Base-by-base conservation (phyloP, 2,113 vertebrate species). In the Antechinus flavipes region DNA sequence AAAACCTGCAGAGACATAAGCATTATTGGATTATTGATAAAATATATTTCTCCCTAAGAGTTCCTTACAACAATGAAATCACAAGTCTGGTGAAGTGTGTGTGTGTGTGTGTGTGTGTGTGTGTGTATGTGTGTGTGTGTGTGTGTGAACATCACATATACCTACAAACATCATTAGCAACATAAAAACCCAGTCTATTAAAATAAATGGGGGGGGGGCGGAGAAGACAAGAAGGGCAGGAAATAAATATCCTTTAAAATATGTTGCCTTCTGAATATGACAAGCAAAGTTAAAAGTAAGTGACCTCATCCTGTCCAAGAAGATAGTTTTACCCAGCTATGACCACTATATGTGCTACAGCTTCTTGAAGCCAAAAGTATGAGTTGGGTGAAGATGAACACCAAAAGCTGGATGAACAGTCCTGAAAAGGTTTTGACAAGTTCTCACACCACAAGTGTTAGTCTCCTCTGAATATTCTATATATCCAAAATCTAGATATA, bases 231-330 rank as follows among this genome's bases (percentile, higher is more conserved):
- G 35, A 76, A 84, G 19, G 7, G 19, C 6, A 42, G 19, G n/a
- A 42, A 84, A 95, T 6, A 94, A 94, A 11, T 91, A 56, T 93
- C 6, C 68, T 93, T 54, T 50, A 96, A 93, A 95, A 52, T 35
- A 47, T 14, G 27, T 42, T 54, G 49, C 54, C 10, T 54, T 90
- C 92, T 46, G 22, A 89, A 35, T 92, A 95, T 95, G 50, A 52
- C 16, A 58, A 93, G 30, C 25, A 90, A 91, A 14, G 89, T 90
- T 95, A 90, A 93, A 97, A 90, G 10, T 58, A 93, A 52, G 0
- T 35, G 58, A 76, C 11, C 11, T 68, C 58, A 35, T 68, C 27
- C 12, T 14, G 27, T 68, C 12, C 8, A 2, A 12, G 27, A 61
- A 61, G 58, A 30, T 61, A 10, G 56, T 27, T 58, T 58, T 58